A percentile compares a stretch with the other conserved stretches of the same genome.
Conservation (phyloP, 1,140 invertebrate species). For the Dryas iulia region DNA sequence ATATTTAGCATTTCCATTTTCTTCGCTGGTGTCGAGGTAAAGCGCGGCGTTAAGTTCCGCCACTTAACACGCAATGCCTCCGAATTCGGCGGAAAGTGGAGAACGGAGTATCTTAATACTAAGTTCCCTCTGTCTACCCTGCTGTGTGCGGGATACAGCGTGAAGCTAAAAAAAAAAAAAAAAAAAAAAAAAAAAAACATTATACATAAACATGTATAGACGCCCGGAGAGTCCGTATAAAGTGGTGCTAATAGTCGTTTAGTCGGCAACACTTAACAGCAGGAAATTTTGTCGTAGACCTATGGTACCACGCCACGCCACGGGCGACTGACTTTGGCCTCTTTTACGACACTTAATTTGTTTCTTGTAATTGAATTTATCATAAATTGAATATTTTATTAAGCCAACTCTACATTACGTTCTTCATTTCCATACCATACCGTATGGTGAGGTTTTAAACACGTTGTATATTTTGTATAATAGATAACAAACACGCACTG, state of each 20-base stretch:
- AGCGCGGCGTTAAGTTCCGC: no score
- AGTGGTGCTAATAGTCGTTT: conserved; percentile 66
- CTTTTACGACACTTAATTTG: conserved; percentile 52
- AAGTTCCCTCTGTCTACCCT: no score
- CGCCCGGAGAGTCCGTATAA: conserved; percentile 58
- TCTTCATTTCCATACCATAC: neutral
- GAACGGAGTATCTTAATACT: no score
- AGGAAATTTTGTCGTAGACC: conserved; percentile 53
- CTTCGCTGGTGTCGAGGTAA: no score
- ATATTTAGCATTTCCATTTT: no score
- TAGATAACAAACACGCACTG: neutral
- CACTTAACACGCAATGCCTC: no score
- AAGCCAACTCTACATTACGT: conserved; percentile 2
- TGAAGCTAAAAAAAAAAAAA: no score
- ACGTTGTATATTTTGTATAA: neutral
- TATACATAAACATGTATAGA: conserved; percentile 61
- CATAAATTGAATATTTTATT: conserved; percentile 59
- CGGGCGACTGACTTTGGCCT: conserved; percentile 36
- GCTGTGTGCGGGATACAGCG: no score
- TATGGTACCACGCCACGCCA: conserved; percentile 48
- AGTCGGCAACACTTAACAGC: conserved; percentile 62
- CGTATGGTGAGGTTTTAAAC: neutral
- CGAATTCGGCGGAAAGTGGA: no score
- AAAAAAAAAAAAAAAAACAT: no score
- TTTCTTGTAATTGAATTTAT: conserved; percentile 49